Percentiles rank a stretch among this genome's conserved stretches.
These are phyloP conservation scores for Ammospiza caudacuta DNA, from an alignment of 2,113 vertebrate genomes.

Conservation along the genomic window DNA sequence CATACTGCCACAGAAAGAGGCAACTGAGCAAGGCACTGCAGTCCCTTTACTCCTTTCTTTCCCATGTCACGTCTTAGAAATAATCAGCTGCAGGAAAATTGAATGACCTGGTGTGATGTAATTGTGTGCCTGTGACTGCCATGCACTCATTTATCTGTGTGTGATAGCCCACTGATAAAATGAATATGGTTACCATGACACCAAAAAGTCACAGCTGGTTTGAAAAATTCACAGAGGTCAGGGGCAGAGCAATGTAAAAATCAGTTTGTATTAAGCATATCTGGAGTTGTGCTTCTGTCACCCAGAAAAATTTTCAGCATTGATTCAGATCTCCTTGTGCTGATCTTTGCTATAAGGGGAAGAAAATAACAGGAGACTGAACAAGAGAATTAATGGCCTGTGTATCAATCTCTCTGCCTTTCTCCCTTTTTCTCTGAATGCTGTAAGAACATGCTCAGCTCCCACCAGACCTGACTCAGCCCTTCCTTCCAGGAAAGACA, in stretches of 20 bases:
- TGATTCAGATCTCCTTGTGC: neutral
- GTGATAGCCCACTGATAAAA: neutral
- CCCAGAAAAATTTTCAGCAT: neutral
- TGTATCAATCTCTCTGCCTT: neutral
- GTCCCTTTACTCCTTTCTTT: neutral
- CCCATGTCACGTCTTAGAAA: neutral
- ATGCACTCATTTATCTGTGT: neutral
- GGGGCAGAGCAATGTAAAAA: neutral
- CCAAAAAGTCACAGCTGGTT: neutral
- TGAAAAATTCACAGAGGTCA: neutral
- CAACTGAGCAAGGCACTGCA: rapidly evolving
- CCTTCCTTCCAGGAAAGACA: neutral
- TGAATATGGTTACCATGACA: neutral
- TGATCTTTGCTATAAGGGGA: neutral
- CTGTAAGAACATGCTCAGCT: neutral
- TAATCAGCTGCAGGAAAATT: neutral
- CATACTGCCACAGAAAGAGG: neutral
- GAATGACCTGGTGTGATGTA: neutral
- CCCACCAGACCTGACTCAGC: slow-evolving; percentile 1
- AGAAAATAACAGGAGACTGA: neutral
- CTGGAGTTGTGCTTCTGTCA: neutral
- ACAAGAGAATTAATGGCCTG: neutral
- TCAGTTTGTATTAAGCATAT: neutral
- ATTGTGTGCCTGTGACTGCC: neutral
- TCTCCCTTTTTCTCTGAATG: neutral